Percentiles rank a stretch among this genome's conserved stretches.
Evolutionary conservation across 1,140 invertebrate species (phyloP).

Genomic region (Bombus turneri): DNA sequence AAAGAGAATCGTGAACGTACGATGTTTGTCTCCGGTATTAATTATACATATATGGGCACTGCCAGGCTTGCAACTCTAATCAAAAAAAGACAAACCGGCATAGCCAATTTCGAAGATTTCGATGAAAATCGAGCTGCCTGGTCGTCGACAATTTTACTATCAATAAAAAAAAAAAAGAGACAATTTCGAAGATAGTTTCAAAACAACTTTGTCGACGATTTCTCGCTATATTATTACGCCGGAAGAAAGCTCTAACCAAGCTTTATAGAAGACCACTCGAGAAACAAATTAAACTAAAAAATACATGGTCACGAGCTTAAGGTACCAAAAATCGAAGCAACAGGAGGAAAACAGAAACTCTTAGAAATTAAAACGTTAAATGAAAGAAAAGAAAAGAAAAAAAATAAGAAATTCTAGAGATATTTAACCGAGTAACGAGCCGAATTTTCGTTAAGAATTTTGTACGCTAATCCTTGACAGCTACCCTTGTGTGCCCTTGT

Average conservation of each 20-base stretch:
- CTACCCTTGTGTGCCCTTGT: slow-evolving; percentile 14
- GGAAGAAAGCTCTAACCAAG: slow-evolving; percentile 47
- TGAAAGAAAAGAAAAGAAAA: background rate
- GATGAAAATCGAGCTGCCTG: slow-evolving; percentile 59
- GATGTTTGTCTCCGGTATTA: slow-evolving; percentile 46
- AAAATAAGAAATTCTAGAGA: slow-evolving; percentile 23
- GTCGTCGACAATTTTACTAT: slow-evolving; percentile 31
- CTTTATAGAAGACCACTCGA: slow-evolving; percentile 33
- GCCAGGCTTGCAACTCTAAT: slow-evolving; percentile 71
- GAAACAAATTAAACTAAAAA: background rate
- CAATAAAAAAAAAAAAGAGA: background rate
- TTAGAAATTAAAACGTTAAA: slow-evolving; percentile 45
- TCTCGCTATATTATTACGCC: slow-evolving; percentile 16
- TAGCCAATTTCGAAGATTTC: slow-evolving; percentile 60
- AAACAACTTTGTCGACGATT: slow-evolving; percentile 24
- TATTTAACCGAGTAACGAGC: slow-evolving; percentile 54
- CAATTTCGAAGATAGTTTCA: slow-evolving; percentile 2
- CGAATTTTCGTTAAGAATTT: slow-evolving; percentile 61
- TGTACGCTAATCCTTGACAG: slow-evolving; percentile 55
- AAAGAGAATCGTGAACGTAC: background rate
- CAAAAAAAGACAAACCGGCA: slow-evolving; percentile 59
- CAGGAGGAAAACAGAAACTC: background rate
- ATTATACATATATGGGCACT: slow-evolving; percentile 71
- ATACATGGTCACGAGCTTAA: slow-evolving; percentile 66
- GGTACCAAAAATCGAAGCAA: slow-evolving; percentile 53